Base-by-base conservation (phyloP, 2,888 invertebrate genomes). In the Mythimna pallens region DNA sequence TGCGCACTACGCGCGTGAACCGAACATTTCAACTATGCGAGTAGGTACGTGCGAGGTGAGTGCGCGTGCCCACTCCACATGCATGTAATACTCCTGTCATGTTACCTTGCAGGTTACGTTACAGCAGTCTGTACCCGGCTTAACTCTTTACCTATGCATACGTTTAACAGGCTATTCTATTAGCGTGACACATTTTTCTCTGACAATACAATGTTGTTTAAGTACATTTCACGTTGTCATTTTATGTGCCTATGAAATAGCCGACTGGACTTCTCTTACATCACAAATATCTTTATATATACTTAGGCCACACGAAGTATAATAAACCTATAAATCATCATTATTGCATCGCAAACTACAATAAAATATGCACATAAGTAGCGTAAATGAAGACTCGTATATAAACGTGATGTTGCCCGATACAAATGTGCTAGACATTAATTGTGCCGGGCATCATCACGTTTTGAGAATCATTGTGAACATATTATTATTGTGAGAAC, bases 131-230 rank as follows among this genome's bases (percentile, higher is more conserved):
- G 14, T 43, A 43, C 14, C 14, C 5, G 14, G 43, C 43, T 43
- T 43, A 43, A 34, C 22, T 54, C 17, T 70, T 52, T 70, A 61
- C 30, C 25, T 59, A 50, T 14, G 8, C n/a, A 55, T 47, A 52
- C 5, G 20, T 75, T 47, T 36, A 61, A 34, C 25, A 20, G 55
- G 7, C n/a, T 34, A 72, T 65, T 65, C 17, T 65, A 62, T 62
- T 40, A 52, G 3, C 20, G 55, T 71, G 64, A 55, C 55, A 61
- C 25, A 61, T 17, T 36, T 59, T 61, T 50, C 47, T 43, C 47
- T 50, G 52, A 65, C 50, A 72, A 76, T 71, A 71, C 65, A 8
- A 6, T 52, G 40, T 65, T 61, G 63, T 54, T 12, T 65, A 20
- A 40, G 34, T 43, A 30, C 8, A 47, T n/a, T 52, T 12, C n/a